phyloP scores from a whole-genome alignment of 2,888 invertebrate genomes.

The Aphodius sticticus region DNA sequence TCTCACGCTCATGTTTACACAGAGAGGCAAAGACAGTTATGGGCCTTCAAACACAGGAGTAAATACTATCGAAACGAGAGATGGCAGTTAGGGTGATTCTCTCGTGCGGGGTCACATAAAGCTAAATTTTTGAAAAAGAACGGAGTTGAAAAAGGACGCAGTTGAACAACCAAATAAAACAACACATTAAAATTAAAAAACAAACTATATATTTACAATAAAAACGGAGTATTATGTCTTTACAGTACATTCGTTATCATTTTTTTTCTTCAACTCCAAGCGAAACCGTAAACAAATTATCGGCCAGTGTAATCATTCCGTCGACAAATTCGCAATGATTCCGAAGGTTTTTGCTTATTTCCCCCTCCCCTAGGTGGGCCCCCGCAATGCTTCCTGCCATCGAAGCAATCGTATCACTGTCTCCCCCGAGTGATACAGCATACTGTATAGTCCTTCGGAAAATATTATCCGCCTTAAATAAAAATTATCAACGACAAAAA shows the following conservation, averaged over 20 bases:
- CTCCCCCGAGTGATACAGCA: conserved; percentile 77
- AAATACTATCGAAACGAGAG: no score
- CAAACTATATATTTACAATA: not conserved
- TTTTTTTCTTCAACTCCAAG: not conserved
- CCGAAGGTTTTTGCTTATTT: conserved; percentile 62
- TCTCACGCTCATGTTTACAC: no score
- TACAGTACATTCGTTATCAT: not conserved
- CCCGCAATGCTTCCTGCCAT: conserved; percentile 78
- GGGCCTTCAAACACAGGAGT: no score
- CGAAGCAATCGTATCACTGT: conserved; percentile 79
- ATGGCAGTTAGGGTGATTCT: no score
- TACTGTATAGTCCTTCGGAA: conserved; percentile 73
- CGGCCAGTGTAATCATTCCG: conserved; percentile 64
- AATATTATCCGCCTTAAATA: conserved; percentile 63
- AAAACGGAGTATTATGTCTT: not conserved
- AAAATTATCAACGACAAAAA: conserved; percentile 28
- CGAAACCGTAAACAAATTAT: conserved; percentile 56
- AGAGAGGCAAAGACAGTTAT: no score
- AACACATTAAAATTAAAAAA: not conserved
- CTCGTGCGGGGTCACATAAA: no score
- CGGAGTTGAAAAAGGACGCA: no score
- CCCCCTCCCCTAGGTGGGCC: conserved; percentile 70
- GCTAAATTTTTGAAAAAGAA: no score
- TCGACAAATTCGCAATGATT: conserved; percentile 68
- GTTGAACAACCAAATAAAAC: no score